Evolutionary conservation across 2,888 invertebrate genomes (phyloP), one percentile per base, ranked within the genome.

Genomic region (Baronia brevicornis): DNA sequence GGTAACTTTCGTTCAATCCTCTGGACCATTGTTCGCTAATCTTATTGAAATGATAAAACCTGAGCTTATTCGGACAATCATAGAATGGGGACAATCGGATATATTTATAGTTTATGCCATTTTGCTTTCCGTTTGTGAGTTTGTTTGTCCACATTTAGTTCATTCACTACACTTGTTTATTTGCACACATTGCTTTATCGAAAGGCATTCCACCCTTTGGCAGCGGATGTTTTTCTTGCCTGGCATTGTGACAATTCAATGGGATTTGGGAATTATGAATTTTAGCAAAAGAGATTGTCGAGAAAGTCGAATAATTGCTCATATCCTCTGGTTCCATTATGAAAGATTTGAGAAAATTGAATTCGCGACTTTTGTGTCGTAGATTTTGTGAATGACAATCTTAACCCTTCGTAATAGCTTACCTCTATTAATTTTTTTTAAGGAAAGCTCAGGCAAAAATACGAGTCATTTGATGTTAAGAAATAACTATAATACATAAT

Each of bases 61-160:
- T 32, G 50, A 60, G 46, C n/a, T 54, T 51, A 51, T 40, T 41
- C 30, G 50, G 43, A 58, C 58, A 56, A 48, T 47, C 43, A 41
- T 41, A 50, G 54, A 59, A 66, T 54, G 60, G 55, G 41, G 39
- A 57, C 48, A 62, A 64, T 62, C 44, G 57, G 60, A 58, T 57
- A 69, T 77, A 71, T 78, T 77, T 73, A 67, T 65, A 60, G 57
- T 51, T 50, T 39, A 53, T 52, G 55, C 51, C 54, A 61, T 62
- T 61, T 58, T 60, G 50, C 38, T 36, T 45, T 33, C 43, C 55
- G 47, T 53, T 69, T 70, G 66, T 69, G 36, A 39, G 41, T 31
- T 41, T 78, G 75, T 78, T 79, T 78, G 70, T 74, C 56, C 78
- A 82, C 70, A 70, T 79, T 77, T 62, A 65, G 64, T 67, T 67